These are phyloP conservation scores for Phalacrocorax pelagicus DNA, from an alignment of 2,113 vertebrate genomes.

Conservation along the genomic window DNA sequence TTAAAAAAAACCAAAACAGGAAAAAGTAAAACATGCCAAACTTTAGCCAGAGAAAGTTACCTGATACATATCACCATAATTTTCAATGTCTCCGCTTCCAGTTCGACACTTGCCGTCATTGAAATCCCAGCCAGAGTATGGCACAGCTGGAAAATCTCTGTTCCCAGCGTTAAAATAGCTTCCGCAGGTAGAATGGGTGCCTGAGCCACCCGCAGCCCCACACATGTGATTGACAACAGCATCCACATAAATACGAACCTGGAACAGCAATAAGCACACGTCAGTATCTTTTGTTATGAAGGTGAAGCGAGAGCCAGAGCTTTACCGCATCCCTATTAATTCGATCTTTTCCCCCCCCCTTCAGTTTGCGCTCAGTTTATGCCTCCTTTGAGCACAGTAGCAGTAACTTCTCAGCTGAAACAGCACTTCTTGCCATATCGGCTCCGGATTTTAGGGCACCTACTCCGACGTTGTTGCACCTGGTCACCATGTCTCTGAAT, in stretches of 20 bases:
- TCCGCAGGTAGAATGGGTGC: constrained; percentile 81
- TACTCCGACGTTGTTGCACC: constrained; percentile 94
- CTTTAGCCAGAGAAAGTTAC: constrained; percentile 43
- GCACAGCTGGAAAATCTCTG: constrained; percentile 86
- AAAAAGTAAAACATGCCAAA: fast-evolving
- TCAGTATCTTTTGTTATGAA: not conserved
- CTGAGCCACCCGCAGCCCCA: constrained; percentile 74
- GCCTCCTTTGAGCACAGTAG: not conserved
- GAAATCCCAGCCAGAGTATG: constrained; percentile 82
- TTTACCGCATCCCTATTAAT: not conserved
- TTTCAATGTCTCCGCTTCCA: constrained; percentile 82
- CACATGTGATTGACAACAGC: constrained; percentile 86
- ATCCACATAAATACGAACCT: constrained; percentile 81
- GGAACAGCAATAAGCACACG: not conserved
- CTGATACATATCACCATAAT: constrained; percentile 84
- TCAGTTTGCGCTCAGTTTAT: not conserved
- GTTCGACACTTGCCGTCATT: constrained; percentile 86
- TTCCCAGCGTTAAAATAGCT: constrained; percentile 80
- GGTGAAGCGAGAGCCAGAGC: not conserved
- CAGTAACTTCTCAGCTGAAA: not conserved
- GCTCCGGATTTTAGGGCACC: constrained; percentile 29
- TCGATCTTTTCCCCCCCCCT: not conserved
- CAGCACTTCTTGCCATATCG: not conserved
- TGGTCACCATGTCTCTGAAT: constrained; percentile 90
- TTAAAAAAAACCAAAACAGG: not conserved